A percentile compares a stretch with the other conserved stretches of the same genome.
These are phyloP conservation scores for Rhinichthys osculus DNA, from an alignment of 2,797 vertebrate genomes.

Conservation along the genomic window DNA sequence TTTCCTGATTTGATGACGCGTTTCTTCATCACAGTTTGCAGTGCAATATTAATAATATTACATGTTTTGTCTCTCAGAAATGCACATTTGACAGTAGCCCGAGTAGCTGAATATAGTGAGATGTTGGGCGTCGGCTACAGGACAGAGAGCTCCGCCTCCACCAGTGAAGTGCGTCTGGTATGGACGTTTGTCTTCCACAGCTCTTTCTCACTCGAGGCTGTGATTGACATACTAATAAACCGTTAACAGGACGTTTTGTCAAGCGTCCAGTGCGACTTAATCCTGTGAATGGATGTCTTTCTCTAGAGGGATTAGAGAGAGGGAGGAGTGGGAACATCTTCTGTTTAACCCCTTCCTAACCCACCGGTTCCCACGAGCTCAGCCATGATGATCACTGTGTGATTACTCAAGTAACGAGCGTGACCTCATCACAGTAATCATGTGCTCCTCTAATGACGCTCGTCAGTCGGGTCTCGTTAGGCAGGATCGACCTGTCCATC, in stretches of 20 bases:
- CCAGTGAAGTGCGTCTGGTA: neutral
- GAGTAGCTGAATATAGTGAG: neutral
- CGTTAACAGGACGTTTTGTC: constrained; percentile 74
- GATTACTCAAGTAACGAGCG: constrained; percentile 32
- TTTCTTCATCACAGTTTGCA: too few species aligned
- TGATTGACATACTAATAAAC: constrained; percentile 80
- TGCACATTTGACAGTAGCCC: too few species aligned
- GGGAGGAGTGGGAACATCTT: constrained; percentile 26
- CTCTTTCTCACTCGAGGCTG: constrained; percentile 68
- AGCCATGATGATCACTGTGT: neutral
- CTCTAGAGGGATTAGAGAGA: constrained; percentile 39
- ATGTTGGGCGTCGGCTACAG: neutral
- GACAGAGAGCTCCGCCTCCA: neutral
- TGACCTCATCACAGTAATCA: constrained; percentile 27
- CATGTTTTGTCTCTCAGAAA: too few species aligned
- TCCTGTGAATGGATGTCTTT: constrained; percentile 67
- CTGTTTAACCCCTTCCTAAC: constrained; percentile 57
- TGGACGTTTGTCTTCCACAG: constrained; percentile 57
- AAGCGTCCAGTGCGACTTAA: constrained; percentile 70
- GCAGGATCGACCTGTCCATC: constrained; percentile 28
- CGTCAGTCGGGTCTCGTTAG: neutral
- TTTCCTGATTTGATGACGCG: too few species aligned
- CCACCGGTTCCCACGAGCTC: constrained; percentile 63
- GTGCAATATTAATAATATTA: too few species aligned
- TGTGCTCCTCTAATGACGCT: constrained; percentile 22